Conservation (phyloP, 2,113 vertebrate genomes). For the Marcusenius ussheri region DNA sequence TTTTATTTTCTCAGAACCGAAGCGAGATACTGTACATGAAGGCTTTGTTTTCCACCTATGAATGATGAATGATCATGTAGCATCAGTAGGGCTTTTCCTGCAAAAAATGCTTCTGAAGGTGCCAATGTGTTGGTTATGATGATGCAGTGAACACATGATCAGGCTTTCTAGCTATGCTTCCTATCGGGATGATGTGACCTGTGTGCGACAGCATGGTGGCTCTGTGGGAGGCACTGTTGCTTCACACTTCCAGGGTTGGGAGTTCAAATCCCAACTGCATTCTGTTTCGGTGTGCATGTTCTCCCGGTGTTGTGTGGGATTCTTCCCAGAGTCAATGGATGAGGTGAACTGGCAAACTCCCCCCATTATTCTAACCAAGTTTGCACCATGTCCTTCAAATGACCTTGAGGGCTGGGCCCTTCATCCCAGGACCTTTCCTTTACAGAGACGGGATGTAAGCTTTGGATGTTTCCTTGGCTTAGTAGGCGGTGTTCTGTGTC, state of each 20-base stretch:
- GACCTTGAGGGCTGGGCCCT: not conserved
- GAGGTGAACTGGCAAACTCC: not conserved
- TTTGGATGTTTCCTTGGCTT: not conserved
- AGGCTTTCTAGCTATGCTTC: too few species aligned
- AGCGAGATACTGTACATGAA: not conserved
- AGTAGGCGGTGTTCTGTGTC: not conserved
- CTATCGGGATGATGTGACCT: too few species aligned
- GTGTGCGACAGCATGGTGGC: too few species aligned
- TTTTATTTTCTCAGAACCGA: not conserved
- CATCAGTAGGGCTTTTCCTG: not conserved
- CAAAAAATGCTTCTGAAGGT: constrained; percentile 77
- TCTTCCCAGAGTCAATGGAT: too few species aligned
- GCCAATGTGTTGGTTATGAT: not conserved
- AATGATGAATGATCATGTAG: not conserved
- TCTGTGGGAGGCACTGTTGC: too few species aligned
- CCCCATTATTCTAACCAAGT: not conserved
- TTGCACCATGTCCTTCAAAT: not conserved
- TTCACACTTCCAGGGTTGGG: too few species aligned
- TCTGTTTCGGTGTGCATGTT: too few species aligned
- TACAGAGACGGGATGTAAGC: not conserved
- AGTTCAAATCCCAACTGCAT: too few species aligned
- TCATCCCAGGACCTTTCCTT: not conserved
- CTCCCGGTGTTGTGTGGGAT: too few species aligned
- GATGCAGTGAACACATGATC: too few species aligned
- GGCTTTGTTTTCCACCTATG: not conserved